Evolutionary conservation across 2,888 invertebrate genomes (phyloP), one percentile per base, ranked within the genome.

Genomic region (Epiblema foenella): DNA sequence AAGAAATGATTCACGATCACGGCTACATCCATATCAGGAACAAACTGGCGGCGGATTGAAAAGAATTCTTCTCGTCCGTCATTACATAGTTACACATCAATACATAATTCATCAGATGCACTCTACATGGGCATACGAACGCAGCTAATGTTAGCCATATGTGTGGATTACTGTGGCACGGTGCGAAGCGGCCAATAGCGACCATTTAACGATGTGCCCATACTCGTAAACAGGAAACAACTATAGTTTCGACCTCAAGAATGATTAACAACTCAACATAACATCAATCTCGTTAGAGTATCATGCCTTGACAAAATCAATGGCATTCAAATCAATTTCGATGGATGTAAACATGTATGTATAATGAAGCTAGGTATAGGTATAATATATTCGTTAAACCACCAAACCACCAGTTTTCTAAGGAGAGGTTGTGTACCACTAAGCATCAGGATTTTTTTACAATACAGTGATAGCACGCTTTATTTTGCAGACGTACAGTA

Each of bases 161-260:
- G 71, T 60, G 33, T 33, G 67, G 42, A 69, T 58, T 51, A 56
- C 56, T 52, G 51, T 63, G 62, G 42, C 60, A 58, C 63, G 46
- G 62, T 49, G 59, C 59, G 59, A 69, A 57, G 69, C 54, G 37
- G 20, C 52, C 68, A 46, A 49, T 37, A 54, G 81, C 76, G 75
- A 75, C 70, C 68, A 72, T 60, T 74, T 78, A 77, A 80, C 77
- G 79, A 75, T 77, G 81, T 79, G 77, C 77, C 86, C 82, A 79
- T 85, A 83, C 79, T 79, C 85, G 82, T 77, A 83, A 78, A 75
- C 81, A 88, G 89, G 89, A 89, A 89, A 85, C 79, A 78, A 80
- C 80, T 79, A 77, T 57, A 54, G 20, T 37, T 10, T 29, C 17
- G 51, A 69, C 63, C 29, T 65, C 54, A 69, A 64, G 64, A 46